Evolutionary conservation across 2,113 vertebrate species (phyloP), one percentile per base, ranked within the genome.

Genomic region (Cercopithecus mona): DNA sequence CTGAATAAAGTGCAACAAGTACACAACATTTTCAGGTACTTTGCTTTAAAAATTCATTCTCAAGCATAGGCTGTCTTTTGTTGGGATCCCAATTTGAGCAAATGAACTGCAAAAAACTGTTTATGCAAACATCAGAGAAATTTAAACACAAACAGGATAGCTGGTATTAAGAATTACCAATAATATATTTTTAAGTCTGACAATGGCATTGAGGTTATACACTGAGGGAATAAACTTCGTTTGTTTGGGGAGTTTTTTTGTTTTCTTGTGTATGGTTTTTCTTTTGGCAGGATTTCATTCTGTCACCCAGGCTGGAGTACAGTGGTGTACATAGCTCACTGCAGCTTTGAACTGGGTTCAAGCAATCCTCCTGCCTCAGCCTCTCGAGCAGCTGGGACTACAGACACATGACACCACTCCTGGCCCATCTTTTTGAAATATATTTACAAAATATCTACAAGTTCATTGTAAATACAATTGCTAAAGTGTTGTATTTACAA

Each of bases 31-130:
- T 88, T 45, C 64, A 35, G 43, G 6, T 5, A 25, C 23, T 76
- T 22, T 12, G 64, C 68, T 89, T 94, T 64, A 50, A 72, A 94
- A 76, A 43, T 38, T 38, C 57, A 83, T 70, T 35, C 57, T 16
- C 27, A 6, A 93, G 89, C 57, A 83, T 0, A 59, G 17, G 17
- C 61, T 80, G 2, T 12, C 27, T 50, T 93, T 86, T 43, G 35
- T 72, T 50, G 80, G 48, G 25, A 25, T 88, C 50, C 76, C 64
- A 30, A 84, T 52, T n/a, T 64, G 76, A 93, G 78, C 70, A 89
- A 68, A 86, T 17, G 52, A 80, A 68, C n/a, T 10, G 10, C 57
- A 1, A 70, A 73, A 66, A 90, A 55, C 76, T 3, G 7, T n/a
- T 55, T 57, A n/a, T 82, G 23, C 10, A 17, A 40, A 5, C 50